A percentile compares a stretch with the other conserved stretches of the same genome.
Evolutionary conservation across 2,888 invertebrate genomes (phyloP).

Genomic region (Neoscelio sp.): DNA sequence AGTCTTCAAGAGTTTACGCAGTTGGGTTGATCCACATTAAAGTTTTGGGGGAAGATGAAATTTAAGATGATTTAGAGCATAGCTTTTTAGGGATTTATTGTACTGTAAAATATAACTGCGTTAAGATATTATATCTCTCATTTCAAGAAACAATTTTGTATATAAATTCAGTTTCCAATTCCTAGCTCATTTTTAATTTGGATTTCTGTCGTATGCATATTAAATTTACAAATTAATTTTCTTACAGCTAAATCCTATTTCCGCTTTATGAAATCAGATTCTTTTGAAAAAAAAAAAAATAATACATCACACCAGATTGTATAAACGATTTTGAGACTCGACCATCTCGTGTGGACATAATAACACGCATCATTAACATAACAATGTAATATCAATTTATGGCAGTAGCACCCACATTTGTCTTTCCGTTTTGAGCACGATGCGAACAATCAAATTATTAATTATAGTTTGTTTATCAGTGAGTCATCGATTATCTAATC

Average conservation of each 20-base stretch:
- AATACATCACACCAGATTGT: no score
- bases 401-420: conserved; percentile 50
- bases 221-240: neutral
- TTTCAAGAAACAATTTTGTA: no score
- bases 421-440: conserved; percentile 22
- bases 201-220: no score
- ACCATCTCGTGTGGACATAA: conserved; percentile 32
- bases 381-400: conserved; percentile 50
- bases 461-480: conserved; percentile 41
- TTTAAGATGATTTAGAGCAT: no score
- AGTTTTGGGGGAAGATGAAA: no score
- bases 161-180: no score
- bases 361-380: conserved; percentile 31
- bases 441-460: conserved; percentile 44
- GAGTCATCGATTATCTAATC: conserved; percentile 39
- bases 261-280: conserved; percentile 18
- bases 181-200: neutral
- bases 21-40: no score
- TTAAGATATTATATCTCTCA: no score
- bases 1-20: no score
- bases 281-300: conserved; percentile 8
- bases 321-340: no score
- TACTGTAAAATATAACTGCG: no score
- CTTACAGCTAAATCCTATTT: conserved; percentile 18
- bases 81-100: no score